Conservation (phyloP, 2,113 vertebrate species). For the Chionodraco myersi region DNA sequence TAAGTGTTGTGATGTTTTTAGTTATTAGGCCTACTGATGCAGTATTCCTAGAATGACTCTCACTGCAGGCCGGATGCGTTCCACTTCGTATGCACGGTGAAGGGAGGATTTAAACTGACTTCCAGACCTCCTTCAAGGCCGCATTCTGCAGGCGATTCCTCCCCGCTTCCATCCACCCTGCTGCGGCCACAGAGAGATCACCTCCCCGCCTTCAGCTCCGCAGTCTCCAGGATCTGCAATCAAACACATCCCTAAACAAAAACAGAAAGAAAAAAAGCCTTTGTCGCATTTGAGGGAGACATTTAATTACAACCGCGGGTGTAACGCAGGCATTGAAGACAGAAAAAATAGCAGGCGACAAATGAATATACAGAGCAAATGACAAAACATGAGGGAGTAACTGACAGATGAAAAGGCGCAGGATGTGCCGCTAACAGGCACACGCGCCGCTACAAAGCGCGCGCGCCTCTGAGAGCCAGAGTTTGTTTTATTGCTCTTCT, state of each 20-base stretch:
- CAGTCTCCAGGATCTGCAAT: slow-evolving; percentile 51
- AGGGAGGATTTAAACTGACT: background rate
- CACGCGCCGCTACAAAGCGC: slow-evolving; percentile 84
- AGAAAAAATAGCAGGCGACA: slow-evolving; percentile 80
- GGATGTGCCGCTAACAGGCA: slow-evolving; percentile 85
- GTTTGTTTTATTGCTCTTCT: slow-evolving; percentile 86
- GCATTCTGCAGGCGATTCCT: background rate
- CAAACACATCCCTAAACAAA: slow-evolving; percentile 50
- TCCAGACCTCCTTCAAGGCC: slow-evolving; percentile 12
- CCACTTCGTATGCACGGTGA: background rate
- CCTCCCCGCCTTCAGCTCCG: slow-evolving; percentile 10
- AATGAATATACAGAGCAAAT: slow-evolving; percentile 82
- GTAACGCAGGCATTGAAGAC: slow-evolving; percentile 68
- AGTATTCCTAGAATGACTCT: background rate
- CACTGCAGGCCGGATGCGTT: background rate
- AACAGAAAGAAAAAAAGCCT: slow-evolving; percentile 3
- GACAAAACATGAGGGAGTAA: slow-evolving; percentile 85
- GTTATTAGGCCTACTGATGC: background rate
- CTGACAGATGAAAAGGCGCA: slow-evolving; percentile 89
- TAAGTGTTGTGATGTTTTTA: background rate
- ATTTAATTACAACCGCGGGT: slow-evolving; percentile 86
- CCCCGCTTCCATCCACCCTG: background rate
- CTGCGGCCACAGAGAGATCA: slow-evolving; percentile 26
- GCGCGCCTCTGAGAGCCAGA: slow-evolving; percentile 84
- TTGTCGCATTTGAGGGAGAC: slow-evolving; percentile 74